Evolutionary conservation across 1,140 invertebrate genomes (phyloP).

Genomic region (Zophobas atratus): DNA sequence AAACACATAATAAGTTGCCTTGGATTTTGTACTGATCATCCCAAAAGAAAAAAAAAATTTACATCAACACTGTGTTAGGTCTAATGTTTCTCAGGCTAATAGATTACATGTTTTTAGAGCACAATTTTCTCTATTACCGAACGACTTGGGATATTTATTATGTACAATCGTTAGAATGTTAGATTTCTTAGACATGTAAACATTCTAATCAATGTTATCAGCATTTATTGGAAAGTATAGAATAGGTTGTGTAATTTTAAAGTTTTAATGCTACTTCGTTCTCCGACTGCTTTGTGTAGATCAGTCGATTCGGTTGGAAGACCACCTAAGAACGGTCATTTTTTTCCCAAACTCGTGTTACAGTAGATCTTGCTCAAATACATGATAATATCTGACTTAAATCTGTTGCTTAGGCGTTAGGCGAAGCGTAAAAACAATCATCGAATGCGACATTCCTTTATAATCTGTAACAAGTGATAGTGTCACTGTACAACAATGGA

Average conservation of each 20-base stretch:
- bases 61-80: constrained; percentile 43
- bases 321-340: constrained; percentile 3
- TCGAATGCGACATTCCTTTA: constrained; percentile 50
- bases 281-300: constrained; percentile 16
- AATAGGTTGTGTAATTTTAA: constrained; percentile 37
- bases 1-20: constrained; percentile 49
- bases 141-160: constrained; percentile 32
- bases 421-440: constrained; percentile 56
- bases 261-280: constrained; percentile 23
- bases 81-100: constrained; percentile 49
- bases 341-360: constrained; percentile 19
- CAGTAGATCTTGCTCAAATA: constrained; percentile 46
- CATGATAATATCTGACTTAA: constrained; percentile 39
- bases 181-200: constrained; percentile 12
- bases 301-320: constrained; percentile 1
- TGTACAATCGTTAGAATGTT: constrained; percentile 39
- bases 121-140: constrained; percentile 32
- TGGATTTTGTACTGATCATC: constrained; percentile 47
- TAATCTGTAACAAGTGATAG: constrained; percentile 28
- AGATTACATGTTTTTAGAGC: constrained; percentile 45
- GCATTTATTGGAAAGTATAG: constrained; percentile 33
- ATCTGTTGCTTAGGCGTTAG: constrained; percentile 51
- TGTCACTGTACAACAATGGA: constrained; percentile 34
- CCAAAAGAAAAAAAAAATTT: constrained; percentile 33
- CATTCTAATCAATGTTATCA: constrained; percentile 33